A percentile compares a stretch with the other conserved stretches of the same genome.
Evolutionary conservation across 2,888 invertebrate genomes (phyloP).

Genomic region (Unio pictorum): DNA sequence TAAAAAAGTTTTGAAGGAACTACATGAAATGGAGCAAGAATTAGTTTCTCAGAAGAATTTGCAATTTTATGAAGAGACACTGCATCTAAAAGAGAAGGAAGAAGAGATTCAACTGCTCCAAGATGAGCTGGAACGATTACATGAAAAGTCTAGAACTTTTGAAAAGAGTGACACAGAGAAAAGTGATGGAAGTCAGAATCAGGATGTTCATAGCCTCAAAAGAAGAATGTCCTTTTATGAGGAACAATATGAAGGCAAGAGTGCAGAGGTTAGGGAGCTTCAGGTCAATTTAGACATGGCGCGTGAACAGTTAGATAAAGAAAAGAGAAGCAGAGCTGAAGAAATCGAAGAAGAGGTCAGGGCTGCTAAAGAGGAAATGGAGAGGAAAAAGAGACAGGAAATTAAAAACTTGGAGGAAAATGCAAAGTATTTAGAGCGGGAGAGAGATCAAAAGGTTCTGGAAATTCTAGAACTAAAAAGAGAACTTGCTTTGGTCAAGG

Average conservation of each 20-base stretch:
- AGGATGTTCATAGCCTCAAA: constrained; percentile 23
- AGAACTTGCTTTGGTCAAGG: constrained; percentile 16
- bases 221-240: constrained; percentile 38
- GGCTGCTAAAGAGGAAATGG: constrained; percentile 22
- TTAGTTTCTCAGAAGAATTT: constrained; percentile 29
- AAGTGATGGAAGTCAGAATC: constrained; percentile 8
- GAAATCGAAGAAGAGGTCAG: constrained; percentile 4
- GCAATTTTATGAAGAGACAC: constrained; percentile 30
- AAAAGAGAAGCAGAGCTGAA: constrained; percentile 24
- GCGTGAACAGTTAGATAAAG: constrained; percentile 29
- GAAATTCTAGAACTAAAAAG: constrained; percentile 11
- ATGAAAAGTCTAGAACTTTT: constrained; percentile 24
- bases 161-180: constrained; percentile 13
- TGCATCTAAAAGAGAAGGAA: constrained; percentile 33
- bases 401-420: constrained; percentile 18
- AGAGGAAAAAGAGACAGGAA: constrained; percentile 11
- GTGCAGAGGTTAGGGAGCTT: constrained; percentile 28
- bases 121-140: constrained; percentile 28
- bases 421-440: constrained; percentile 4
- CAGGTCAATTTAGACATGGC: constrained; percentile 29
- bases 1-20: constrained; percentile 25
- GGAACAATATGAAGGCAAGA: constrained; percentile 36
- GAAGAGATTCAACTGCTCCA: constrained; percentile 43
- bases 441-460: constrained; percentile 3
- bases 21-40: constrained; percentile 29